These are phyloP conservation scores for Campylorhamphus procurvoides DNA, from an alignment of 2,113 vertebrate genomes.

Conservation along the genomic window DNA sequence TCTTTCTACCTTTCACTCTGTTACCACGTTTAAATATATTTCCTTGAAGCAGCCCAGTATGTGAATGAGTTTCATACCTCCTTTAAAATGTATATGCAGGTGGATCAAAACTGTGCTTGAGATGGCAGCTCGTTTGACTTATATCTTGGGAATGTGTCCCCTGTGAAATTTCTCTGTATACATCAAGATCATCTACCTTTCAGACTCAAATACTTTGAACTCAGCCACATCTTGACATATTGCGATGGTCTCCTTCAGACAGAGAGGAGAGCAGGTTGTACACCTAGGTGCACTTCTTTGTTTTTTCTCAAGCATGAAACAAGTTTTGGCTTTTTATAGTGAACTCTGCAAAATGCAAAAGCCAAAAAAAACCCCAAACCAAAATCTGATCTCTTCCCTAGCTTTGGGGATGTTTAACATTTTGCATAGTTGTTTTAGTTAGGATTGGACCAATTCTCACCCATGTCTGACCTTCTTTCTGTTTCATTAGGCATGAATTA, in stretches of 20 bases:
- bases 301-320: background rate
- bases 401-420: fast-evolving
- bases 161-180: background rate
- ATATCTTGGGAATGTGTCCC: background rate
- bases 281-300: background rate
- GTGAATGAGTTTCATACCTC: conserved; percentile 1
- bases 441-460: background rate
- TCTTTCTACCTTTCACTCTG: background rate
- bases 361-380: fast-evolving
- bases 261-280: background rate
- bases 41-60: background rate
- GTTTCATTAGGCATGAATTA: background rate
- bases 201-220: background rate
- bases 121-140: conserved; percentile 24
- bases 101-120: background rate
- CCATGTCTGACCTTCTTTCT: background rate
- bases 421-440: background rate
- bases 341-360: background rate
- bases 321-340: background rate
- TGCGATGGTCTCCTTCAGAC: background rate
- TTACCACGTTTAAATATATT: background rate
- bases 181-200: conserved; percentile 18
- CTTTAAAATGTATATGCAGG: background rate
- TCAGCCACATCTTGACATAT: background rate
- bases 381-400: background rate